These are phyloP conservation scores for Leuctra nigra DNA, from an alignment of 2,888 invertebrate species.

Conservation along the genomic window DNA sequence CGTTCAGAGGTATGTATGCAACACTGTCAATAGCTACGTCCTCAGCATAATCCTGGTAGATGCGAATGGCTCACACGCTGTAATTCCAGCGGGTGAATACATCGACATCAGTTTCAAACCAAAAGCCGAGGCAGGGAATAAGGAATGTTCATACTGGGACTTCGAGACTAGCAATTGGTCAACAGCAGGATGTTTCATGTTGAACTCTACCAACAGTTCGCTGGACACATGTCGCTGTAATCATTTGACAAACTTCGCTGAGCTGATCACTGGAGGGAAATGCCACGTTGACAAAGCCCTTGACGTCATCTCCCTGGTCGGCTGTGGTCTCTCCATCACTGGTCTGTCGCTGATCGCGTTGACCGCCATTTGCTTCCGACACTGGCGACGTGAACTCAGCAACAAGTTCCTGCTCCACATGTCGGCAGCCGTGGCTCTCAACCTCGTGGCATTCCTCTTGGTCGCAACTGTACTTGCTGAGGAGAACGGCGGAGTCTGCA, in stretches of 20 bases:
- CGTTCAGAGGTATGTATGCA: conserved; percentile 6
- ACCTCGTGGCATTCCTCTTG: conserved; percentile 45
- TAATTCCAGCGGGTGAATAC: conserved; percentile 23
- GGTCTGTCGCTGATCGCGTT: conserved; percentile 57
- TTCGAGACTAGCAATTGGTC: conserved; percentile 37
- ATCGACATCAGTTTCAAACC: conserved; percentile 29
- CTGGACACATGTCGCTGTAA: too few relatives aligned
- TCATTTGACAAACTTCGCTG: too few relatives aligned
- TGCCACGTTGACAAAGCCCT: too few relatives aligned
- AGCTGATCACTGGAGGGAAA: conserved; percentile 40
- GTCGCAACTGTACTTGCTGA: too few relatives aligned
- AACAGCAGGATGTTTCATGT: conserved; percentile 29
- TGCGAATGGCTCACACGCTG: conserved; percentile 10
- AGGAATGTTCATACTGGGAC: conserved; percentile 52
- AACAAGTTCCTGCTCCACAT: too few relatives aligned
- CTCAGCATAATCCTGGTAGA: too few relatives aligned
- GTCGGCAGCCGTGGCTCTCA: too few relatives aligned
- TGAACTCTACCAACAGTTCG: conserved; percentile 16
- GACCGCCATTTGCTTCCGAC: too few relatives aligned
- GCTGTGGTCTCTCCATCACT: conserved; percentile 54
- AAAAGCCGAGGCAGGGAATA: conserved; percentile 15
- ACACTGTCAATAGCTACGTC: conserved; percentile 22
- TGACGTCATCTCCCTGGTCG: too few relatives aligned
- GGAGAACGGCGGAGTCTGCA: too few relatives aligned
- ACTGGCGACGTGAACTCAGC: too few relatives aligned